A percentile compares a stretch with the other conserved stretches of the same genome.
Conservation (phyloP, 64 coral and sea anemone genomes). For the Platygyra sinensis region DNA sequence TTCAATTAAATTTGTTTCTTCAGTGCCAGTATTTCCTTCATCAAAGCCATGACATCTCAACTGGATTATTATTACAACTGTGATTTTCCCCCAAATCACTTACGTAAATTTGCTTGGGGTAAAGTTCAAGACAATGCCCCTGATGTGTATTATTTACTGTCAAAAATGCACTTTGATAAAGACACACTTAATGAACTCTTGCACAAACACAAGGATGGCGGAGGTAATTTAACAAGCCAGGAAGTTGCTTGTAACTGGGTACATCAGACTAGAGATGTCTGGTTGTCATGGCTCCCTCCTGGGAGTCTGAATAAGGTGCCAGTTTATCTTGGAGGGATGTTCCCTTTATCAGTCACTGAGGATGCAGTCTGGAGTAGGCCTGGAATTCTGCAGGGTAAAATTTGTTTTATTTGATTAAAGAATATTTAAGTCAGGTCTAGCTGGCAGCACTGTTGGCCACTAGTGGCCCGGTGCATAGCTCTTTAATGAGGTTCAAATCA, state of each 20-base stretch:
- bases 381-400: slow-evolving; percentile 72
- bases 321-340: slow-evolving; percentile 90
- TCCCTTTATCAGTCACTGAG: slow-evolving; percentile 64
- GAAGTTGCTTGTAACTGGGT: slow-evolving; percentile 80
- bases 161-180: slow-evolving; percentile 72
- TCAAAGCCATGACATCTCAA: background rate
- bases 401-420: background rate
- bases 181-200: slow-evolving; percentile 56
- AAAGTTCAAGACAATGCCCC: slow-evolving; percentile 64
- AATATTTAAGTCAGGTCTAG: too few relatives aligned
- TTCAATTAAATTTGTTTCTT: background rate
- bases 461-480: background rate
- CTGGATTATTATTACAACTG: slow-evolving; percentile 40
- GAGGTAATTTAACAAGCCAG: slow-evolving; percentile 65
- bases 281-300: slow-evolving; percentile 69
- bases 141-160: slow-evolving; percentile 70
- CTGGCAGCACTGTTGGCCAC: too few relatives aligned
- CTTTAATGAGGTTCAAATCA: too few relatives aligned
- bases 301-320: slow-evolving; percentile 53
- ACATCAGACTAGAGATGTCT: slow-evolving; percentile 52
- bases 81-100: slow-evolving; percentile 69
- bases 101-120: slow-evolving; percentile 74
- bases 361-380: slow-evolving; percentile 82
- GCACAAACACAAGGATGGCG: slow-evolving; percentile 32
- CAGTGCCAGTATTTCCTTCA: slow-evolving; percentile 11